Conservation (phyloP, 37 sponge, comb jelly and placozoan species). For the Cliona cf. orientalis region DNA sequence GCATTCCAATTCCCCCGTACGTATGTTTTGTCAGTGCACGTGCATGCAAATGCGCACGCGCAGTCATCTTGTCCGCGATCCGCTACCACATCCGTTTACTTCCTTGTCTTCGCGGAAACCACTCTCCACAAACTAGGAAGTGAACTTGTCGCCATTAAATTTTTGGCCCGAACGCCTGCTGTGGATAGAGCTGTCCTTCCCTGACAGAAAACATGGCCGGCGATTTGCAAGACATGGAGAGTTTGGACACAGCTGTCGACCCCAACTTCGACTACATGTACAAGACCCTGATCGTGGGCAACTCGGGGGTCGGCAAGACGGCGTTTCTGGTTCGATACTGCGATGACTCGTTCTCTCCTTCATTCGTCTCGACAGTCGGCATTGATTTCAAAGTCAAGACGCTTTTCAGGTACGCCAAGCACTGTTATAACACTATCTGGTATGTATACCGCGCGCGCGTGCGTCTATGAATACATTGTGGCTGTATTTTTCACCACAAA, state of each 20-base stretch:
- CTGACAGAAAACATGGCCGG: conserved; percentile 59
- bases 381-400: conserved; percentile 98
- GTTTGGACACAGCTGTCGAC: conserved; percentile 65
- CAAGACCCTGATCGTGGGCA: conserved; percentile 92
- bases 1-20: too few relatives aligned
- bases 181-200: too few relatives aligned
- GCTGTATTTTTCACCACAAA: too few relatives aligned
- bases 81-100: too few relatives aligned
- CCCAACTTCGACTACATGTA: conserved; percentile 97
- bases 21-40: too few relatives aligned
- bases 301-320: conserved; percentile 95
- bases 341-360: conserved; percentile 73
- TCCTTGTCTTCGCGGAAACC: too few relatives aligned
- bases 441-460: background rate
- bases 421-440: background rate
- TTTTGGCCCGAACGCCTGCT: too few relatives aligned
- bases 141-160: too few relatives aligned
- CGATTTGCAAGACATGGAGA: conserved; percentile 13
- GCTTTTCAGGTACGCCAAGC: conserved; percentile 54
- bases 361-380: conserved; percentile 92
- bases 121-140: too few relatives aligned
- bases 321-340: conserved; percentile 87
- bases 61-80: too few relatives aligned
- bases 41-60: too few relatives aligned
- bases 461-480: too few relatives aligned